Conservation (phyloP, 2,797 vertebrate genomes). For the Tokudaia tokunoshimensis region DNA sequence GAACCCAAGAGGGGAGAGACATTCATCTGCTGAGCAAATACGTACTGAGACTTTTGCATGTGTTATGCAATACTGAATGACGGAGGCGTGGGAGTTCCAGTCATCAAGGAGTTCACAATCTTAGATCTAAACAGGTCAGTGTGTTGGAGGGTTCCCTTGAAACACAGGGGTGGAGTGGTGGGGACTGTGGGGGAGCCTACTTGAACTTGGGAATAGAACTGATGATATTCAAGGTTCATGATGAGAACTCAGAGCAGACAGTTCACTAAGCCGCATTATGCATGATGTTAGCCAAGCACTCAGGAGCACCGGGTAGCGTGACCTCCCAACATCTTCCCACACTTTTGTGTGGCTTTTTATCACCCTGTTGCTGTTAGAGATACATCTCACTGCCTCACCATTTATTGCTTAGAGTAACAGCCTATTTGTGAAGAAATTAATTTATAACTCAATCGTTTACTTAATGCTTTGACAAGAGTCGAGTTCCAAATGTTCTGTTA, state of each 20-base stretch:
- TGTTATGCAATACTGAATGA: not conserved
- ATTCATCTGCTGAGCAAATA: not conserved
- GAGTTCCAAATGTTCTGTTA: not conserved
- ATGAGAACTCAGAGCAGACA: not conserved
- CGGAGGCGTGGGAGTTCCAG: no score
- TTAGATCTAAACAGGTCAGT: not conserved
- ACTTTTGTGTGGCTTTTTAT: not conserved
- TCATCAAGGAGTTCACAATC: not conserved
- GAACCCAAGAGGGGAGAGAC: not conserved
- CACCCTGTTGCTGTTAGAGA: not conserved
- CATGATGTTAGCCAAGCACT: not conserved
- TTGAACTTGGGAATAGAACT: not conserved
- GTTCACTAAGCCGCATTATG: not conserved
- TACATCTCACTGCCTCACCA: not conserved
- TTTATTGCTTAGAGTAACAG: conserved; percentile 31
- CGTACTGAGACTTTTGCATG: not conserved
- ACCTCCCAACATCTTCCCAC: not conserved
- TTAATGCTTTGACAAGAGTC: conserved; percentile 42
- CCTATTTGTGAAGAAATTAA: not conserved
- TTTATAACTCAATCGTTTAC: not conserved
- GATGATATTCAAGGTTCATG: not conserved
- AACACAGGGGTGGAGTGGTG: not conserved
- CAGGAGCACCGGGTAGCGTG: not conserved
- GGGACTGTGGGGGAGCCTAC: no score
- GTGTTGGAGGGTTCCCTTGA: not conserved